These are phyloP conservation scores for Isotomurus palustris DNA, from an alignment of 2,888 invertebrate genomes.

Conservation along the genomic window DNA sequence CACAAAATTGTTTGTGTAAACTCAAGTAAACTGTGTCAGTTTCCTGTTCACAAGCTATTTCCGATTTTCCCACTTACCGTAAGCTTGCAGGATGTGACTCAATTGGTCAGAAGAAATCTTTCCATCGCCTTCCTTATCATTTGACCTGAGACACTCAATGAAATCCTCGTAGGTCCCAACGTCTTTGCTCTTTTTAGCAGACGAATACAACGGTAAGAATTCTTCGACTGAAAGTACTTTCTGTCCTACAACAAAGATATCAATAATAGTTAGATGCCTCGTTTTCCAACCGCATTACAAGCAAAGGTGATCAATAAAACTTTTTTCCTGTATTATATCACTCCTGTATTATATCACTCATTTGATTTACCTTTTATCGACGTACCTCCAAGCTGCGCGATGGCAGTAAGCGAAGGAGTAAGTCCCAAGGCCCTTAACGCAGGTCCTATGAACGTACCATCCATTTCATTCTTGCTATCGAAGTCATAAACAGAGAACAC, in stretches of 20 bases:
- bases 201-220: constrained; percentile 97
- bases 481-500: constrained; percentile 92
- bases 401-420: constrained; percentile 86
- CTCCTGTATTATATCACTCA: too few species aligned
- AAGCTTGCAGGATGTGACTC: constrained; percentile 86
- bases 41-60: too few species aligned
- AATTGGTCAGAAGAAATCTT: constrained; percentile 94
- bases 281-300: too few species aligned
- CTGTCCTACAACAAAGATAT: constrained; percentile 69
- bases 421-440: constrained; percentile 89
- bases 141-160: constrained; percentile 97
- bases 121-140: constrained; percentile 97
- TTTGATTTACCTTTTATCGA: constrained; percentile 87
- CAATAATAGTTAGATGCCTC: too few species aligned
- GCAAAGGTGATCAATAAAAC: too few species aligned
- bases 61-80: constrained; percentile 70
- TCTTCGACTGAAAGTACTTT: constrained; percentile 90
- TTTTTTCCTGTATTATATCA: too few species aligned
- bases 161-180: constrained; percentile 97
- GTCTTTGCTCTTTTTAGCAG: constrained; percentile 94
- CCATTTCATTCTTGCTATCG: constrained; percentile 83
- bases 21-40: not conserved
- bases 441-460: constrained; percentile 88
- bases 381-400: constrained; percentile 93
- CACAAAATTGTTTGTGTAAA: not conserved